Conservation (phyloP, 1,140 invertebrate genomes). For the Holcopasites calliopsidis region DNA sequence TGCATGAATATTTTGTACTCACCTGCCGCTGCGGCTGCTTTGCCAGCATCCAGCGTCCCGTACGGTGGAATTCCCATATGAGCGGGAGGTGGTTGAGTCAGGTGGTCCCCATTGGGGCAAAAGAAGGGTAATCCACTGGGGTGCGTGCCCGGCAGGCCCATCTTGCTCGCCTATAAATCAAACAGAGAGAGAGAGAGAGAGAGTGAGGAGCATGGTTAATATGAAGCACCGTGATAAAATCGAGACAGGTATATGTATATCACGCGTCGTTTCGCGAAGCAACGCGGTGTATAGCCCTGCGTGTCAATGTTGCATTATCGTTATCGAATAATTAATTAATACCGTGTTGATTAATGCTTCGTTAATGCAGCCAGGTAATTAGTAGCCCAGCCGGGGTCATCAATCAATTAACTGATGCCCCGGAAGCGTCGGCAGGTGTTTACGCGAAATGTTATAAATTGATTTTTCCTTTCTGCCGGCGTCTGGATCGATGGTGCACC, state of each 20-base stretch:
- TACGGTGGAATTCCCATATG: slow-evolving; percentile 98
- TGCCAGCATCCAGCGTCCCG: slow-evolving; percentile 88
- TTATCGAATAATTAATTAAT: slow-evolving; percentile 44
- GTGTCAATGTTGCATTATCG: slow-evolving; percentile 26
- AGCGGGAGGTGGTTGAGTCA: slow-evolving; percentile 95
- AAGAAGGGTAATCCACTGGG: slow-evolving; percentile 90
- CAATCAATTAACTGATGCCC: slow-evolving; percentile 28
- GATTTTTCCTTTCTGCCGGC: slow-evolving; percentile 5
- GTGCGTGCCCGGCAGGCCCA: slow-evolving; percentile 87
- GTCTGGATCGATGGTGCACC: slow-evolving; percentile 7
- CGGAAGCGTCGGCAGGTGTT: slow-evolving; percentile 36
- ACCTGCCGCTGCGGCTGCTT: slow-evolving; percentile 80
- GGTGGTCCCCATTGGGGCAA: slow-evolving; percentile 91
- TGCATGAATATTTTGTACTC: slow-evolving; percentile 76
- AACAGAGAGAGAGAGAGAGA: slow-evolving; percentile 73
- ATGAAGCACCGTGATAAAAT: background rate
- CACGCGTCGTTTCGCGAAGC: background rate
- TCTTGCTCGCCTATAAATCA: slow-evolving; percentile 93
- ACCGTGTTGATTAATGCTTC: slow-evolving; percentile 30
- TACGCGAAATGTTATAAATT: slow-evolving; percentile 7
- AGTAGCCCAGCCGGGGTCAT: slow-evolving; percentile 24
- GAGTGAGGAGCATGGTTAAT: slow-evolving; percentile 47
- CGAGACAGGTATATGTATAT: background rate
- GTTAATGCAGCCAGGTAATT: slow-evolving; percentile 34
- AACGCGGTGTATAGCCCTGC: background rate